Base-by-base conservation (phyloP, 2,888 invertebrate species). In the Schizaphis graminum region DNA sequence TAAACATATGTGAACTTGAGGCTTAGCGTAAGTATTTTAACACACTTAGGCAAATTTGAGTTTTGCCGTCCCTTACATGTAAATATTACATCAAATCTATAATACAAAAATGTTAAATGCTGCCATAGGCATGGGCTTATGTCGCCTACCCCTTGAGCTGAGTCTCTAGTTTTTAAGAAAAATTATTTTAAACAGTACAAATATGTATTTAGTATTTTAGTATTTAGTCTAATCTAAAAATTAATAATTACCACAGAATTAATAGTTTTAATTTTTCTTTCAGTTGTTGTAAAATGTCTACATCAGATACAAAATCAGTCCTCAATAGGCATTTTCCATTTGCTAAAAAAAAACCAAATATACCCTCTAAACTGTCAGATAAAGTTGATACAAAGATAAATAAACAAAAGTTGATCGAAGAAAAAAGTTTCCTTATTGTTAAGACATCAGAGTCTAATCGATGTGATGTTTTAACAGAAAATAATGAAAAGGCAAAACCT, bases 291-390 rank as follows among this genome's bases (percentile, higher is more conserved):
- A 86, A 57, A n/a, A 94, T 94, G 91, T 94, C 93, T 47, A 16
- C 21, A 16, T 47, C 91, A 10, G 91, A 91, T 41, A 61, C 49
- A 21, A 94, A 94, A 24, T 53, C 94, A 28, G 94, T 53, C 53
- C 61, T 94, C 16, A 91, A 94, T 53, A 94, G 91, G 4, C 90
- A 91, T 49, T 94, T 94, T 26, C 94, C 94, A 67, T 94, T 94
- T 91, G 94, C 94, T 11, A 94, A 94, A 11, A 94, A 94, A 53
- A 94, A 94, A 26, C 94, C 94, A 67, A 94, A 94, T 61, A 94
- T 94, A 91, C 94, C 94, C n/a, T 26, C 90, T 86, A 94, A 94
- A 90, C 26, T 90, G 90, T 90, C 57, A 49, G 94, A 94, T 94
- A 94, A 94, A 35, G 21, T 91, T 41, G 94, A 94, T 53, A 41